These are phyloP conservation scores for Rhabditoides inermis DNA, from an alignment of 2,888 invertebrate genomes.

Conservation along the genomic window DNA sequence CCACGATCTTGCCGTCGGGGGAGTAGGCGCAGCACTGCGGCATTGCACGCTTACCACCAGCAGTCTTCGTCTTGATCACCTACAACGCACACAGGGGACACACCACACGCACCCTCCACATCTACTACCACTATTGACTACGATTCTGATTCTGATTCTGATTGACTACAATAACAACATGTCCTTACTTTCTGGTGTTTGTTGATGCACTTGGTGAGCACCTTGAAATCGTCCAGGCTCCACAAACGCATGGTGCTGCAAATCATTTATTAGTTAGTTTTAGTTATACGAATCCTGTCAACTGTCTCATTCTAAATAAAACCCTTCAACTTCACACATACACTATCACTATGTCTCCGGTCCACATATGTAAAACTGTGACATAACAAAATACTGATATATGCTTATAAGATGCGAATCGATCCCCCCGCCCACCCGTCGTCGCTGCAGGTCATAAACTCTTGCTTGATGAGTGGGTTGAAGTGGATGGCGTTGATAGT, in stretches of 20 bases:
- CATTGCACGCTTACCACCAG: slow-evolving; percentile 42
- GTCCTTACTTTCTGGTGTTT: slow-evolving; percentile 32
- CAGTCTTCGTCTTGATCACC: slow-evolving; percentile 45
- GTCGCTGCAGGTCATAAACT: slow-evolving; percentile 86
- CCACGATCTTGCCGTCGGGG: slow-evolving; percentile 64
- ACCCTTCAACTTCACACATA: too few species aligned
- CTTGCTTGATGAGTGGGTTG: slow-evolving; percentile 81
- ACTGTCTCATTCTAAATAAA: too few species aligned
- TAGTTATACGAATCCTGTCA: too few species aligned
- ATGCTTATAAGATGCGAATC: too few species aligned
- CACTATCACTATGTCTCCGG: too few species aligned
- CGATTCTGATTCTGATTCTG: too few species aligned
- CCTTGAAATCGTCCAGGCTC: slow-evolving; percentile 68
- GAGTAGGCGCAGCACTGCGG: slow-evolving; percentile 45
- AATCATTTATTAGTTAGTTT: too few species aligned
- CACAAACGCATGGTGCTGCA: slow-evolving; percentile 75
- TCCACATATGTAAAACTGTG: too few species aligned
- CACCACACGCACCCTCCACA: too few species aligned
- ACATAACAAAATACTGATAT: too few species aligned
- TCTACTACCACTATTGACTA: too few species aligned
- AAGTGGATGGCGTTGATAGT: slow-evolving; percentile 80
- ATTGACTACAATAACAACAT: not conserved
- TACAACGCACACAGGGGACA: too few species aligned
- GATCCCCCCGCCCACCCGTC: slow-evolving; percentile 64
- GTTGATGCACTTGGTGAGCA: slow-evolving; percentile 47